A percentile compares a stretch with the other conserved stretches of the same genome.
These are phyloP conservation scores for Neoniphon sammara DNA, from an alignment of 2,797 vertebrate species.

Conservation along the genomic window DNA sequence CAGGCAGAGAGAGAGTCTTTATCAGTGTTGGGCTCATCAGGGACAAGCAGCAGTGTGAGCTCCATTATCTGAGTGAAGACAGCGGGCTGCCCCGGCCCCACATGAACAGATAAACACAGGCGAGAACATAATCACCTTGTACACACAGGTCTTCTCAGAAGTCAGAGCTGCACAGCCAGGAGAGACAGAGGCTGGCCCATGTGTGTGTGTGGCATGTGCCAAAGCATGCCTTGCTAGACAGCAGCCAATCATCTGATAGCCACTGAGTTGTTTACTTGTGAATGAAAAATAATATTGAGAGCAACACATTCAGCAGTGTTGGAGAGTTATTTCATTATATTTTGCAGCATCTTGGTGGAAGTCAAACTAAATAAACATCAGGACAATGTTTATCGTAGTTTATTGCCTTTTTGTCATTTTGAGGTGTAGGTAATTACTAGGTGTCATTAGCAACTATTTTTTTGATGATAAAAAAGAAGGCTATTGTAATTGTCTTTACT, in stretches of 20 bases:
- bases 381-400: no score
- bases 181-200: constrained; percentile 23
- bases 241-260: constrained; percentile 18
- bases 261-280: constrained; percentile 33
- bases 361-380: no score
- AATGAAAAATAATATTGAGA: constrained; percentile 33
- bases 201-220: background rate
- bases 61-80: constrained; percentile 73
- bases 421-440: no score
- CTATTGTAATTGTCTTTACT: no score
- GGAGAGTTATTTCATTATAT: no score
- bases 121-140: constrained; percentile 77
- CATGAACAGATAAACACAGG: constrained; percentile 76
- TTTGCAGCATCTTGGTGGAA: no score
- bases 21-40: constrained; percentile 71
- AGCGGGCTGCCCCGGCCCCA: constrained; percentile 63
- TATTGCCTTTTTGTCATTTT: no score
- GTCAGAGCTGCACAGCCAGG: constrained; percentile 31
- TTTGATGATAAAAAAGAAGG: no score
- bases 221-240: constrained; percentile 36
- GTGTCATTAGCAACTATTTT: no score
- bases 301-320: no score
- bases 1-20: constrained; percentile 54
- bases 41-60: constrained; percentile 62
- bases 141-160: constrained; percentile 81